phyloP scores from a whole-genome alignment of 2,113 vertebrate species.

The Colossoma macropomum region DNA sequence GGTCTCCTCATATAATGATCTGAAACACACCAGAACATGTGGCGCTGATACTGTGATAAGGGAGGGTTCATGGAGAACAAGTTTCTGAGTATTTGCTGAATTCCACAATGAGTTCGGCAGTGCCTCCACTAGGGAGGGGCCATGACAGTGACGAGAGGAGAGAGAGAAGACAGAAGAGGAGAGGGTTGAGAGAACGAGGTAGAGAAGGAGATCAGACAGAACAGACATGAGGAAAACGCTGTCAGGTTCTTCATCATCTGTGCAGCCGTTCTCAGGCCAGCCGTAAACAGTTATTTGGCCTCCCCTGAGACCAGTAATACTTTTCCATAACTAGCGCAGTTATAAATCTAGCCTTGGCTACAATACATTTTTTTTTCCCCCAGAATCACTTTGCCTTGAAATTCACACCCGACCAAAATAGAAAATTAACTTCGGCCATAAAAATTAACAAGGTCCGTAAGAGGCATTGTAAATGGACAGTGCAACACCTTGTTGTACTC shows the following conservation, averaged over 20 bases:
- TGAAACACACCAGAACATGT: background rate
- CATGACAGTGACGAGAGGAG: conserved; percentile 51
- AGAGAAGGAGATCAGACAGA: conserved; percentile 67
- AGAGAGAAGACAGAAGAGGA: background rate
- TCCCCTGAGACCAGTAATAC: conserved; percentile 83
- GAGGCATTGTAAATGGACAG: conserved; percentile 58
- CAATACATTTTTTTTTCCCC: conserved; percentile 82
- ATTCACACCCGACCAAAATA: conserved; percentile 66
- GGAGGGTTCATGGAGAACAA: conserved; percentile 42
- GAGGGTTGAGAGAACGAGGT: conserved; percentile 52
- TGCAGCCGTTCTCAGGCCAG: conserved; percentile 74
- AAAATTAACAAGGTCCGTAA: conserved; percentile 66
- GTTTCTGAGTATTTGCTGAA: conserved; percentile 63
- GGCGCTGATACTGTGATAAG: background rate
- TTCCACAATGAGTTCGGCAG: conserved; percentile 51
- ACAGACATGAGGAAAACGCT: conserved; percentile 64
- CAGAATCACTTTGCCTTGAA: conserved; percentile 67
- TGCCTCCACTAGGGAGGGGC: conserved; percentile 54
- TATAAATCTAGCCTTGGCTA: conserved; percentile 86
- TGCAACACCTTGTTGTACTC: conserved; percentile 45
- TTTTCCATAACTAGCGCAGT: conserved; percentile 84
- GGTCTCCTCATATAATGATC: background rate
- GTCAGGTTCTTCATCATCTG: conserved; percentile 81
- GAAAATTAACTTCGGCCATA: conserved; percentile 66
- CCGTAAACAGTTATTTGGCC: conserved; percentile 80